Base-by-base conservation (phyloP, 2,113 vertebrate species). In the Mastomys natalensis region DNA sequence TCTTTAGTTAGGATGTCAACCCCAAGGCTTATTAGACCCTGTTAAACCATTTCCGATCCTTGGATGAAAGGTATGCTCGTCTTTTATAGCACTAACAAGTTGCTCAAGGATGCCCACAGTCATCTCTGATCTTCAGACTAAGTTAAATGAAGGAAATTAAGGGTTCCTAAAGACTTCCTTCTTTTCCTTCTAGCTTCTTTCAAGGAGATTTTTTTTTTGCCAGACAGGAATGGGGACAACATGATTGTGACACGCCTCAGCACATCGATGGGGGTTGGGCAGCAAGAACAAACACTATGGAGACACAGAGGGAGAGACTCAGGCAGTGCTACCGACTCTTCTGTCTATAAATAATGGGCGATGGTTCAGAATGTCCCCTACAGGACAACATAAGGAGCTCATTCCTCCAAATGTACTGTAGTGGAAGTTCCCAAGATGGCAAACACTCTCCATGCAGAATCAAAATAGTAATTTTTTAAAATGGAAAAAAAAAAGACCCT, bases 101-200 rank as follows among this genome's bases (percentile, higher is more conserved):
- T 37, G 3, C 89, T 93, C 1, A 21, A 64, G 97, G 86, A 87
- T 88, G 74, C 91, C 95, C 72, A 70, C 73, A 68, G 66, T 37
- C 89, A 51, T 78, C 85, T 98, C 95, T 97, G 91, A 97, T 95
- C 96, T 94, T 94, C 48, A 84, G 87, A 95, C 86, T 64, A 90
- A 95, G 95, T 89, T 95, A 97, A 97, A 95, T 55, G 90, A 97
- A 89, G 74, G 87, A 92, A 96, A 95, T 95, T 87, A 97, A 91
- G 77, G 76, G 53, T 58, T 70, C 51, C 48, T 89, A 76, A 92
- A 6, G 55, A 19, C 19, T 5, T 16, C 48, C 55, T 89, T 64
- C 37, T 40, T 48, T 74, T 81, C 37, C 21, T 7, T 81, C 81
- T 87, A 9, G 21, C 8, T 31, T 93, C 64, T 80, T 96, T 91